These are phyloP conservation scores for Ichneumon xanthorius DNA, from an alignment of 2,888 invertebrate species.

Conservation along the genomic window DNA sequence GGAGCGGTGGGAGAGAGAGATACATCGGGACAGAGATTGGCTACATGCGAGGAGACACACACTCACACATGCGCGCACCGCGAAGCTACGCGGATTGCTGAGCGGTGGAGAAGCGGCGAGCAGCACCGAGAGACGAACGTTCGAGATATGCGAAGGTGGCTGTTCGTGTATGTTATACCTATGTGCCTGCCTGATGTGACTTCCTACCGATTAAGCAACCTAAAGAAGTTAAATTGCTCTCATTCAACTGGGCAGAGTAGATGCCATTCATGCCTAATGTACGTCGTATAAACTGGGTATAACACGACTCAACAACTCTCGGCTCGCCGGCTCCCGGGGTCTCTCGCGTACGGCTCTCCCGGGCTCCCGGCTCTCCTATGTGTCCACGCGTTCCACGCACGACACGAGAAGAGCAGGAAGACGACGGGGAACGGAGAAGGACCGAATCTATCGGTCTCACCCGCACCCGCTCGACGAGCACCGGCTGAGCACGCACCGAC, in stretches of 20 bases:
- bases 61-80: background rate
- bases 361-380: slow-evolving; percentile 68
- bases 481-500: too few relatives aligned
- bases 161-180: slow-evolving; percentile 76
- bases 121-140: slow-evolving; percentile 35
- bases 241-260: slow-evolving; percentile 84
- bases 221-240: slow-evolving; percentile 85
- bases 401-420: slow-evolving; percentile 8
- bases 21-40: slow-evolving; percentile 6
- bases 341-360: slow-evolving; percentile 42
- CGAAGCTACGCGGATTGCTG: background rate
- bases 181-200: slow-evolving; percentile 81
- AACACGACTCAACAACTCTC: slow-evolving; percentile 83
- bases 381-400: slow-evolving; percentile 15
- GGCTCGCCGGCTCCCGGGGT: slow-evolving; percentile 59
- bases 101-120: slow-evolving; percentile 5
- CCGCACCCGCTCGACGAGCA: background rate
- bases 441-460: background rate
- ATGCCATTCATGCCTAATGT: slow-evolving; percentile 85
- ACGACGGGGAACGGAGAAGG: slow-evolving; percentile 17
- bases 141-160: slow-evolving; percentile 73
- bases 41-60: background rate
- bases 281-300: slow-evolving; percentile 85
- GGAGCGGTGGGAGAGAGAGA: slow-evolving; percentile 8
- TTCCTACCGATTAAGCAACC: slow-evolving; percentile 85